Conservation (phyloP, 2,888 invertebrate species). For the Lymantria monacha region DNA sequence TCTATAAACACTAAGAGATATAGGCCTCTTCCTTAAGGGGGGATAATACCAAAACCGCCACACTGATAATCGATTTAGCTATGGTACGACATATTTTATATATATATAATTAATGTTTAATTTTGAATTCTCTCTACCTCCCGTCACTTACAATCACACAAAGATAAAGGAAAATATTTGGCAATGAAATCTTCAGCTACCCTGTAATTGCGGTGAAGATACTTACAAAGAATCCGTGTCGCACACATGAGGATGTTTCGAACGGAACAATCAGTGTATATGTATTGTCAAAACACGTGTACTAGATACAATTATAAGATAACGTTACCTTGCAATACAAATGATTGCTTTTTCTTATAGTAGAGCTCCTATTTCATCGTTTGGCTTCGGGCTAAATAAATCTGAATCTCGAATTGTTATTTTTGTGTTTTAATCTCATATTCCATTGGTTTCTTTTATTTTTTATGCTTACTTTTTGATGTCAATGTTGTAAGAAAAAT, state of each 20-base stretch:
- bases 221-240: slow-evolving; percentile 38
- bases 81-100: too few relatives aligned
- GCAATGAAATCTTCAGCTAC: slow-evolving; percentile 70
- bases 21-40: too few relatives aligned
- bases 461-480: background rate
- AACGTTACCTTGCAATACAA: slow-evolving; percentile 17
- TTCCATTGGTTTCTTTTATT: background rate
- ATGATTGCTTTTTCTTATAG: slow-evolving; percentile 9
- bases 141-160: slow-evolving; percentile 25
- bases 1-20: too few relatives aligned
- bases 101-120: too few relatives aligned
- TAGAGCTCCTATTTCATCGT: too few relatives aligned
- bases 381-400: too few relatives aligned
- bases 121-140: slow-evolving; percentile 11
- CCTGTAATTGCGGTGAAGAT: slow-evolving; percentile 62
- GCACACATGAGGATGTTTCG: slow-evolving; percentile 21
- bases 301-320: slow-evolving; percentile 27
- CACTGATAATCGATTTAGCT: too few relatives aligned
- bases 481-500: too few relatives aligned
- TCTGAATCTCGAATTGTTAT: too few relatives aligned
- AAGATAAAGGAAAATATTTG: slow-evolving; percentile 75
- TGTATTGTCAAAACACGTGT: slow-evolving; percentile 26
- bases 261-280: slow-evolving; percentile 34
- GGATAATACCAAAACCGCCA: too few relatives aligned
- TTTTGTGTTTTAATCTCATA: too few relatives aligned